Conservation (phyloP, 2,888 invertebrate genomes). For the Xestia c-nigrum region DNA sequence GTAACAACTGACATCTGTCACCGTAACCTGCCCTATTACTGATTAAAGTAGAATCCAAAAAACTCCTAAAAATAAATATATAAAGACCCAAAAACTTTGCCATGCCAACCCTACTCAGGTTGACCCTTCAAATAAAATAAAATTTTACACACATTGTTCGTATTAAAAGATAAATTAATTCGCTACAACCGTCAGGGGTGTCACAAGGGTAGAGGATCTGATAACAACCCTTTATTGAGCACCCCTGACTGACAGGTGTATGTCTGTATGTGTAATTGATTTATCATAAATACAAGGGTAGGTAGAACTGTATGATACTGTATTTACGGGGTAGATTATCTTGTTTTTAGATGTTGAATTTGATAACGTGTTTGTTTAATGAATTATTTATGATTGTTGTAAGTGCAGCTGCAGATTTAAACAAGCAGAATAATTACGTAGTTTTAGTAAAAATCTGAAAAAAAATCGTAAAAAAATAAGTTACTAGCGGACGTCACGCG, state of each 20-base stretch:
- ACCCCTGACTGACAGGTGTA: slow-evolving; percentile 56
- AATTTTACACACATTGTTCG: slow-evolving; percentile 54
- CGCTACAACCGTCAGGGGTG: slow-evolving; percentile 55
- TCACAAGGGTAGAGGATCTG: slow-evolving; percentile 53
- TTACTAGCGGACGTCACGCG: too few relatives aligned
- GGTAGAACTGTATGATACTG: slow-evolving; percentile 9
- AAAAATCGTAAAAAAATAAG: background rate
- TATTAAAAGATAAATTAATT: slow-evolving; percentile 69
- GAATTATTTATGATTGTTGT: background rate
- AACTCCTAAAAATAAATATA: background rate
- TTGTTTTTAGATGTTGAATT: slow-evolving; percentile 29
- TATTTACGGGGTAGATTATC: slow-evolving; percentile 20
- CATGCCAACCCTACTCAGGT: slow-evolving; percentile 46
- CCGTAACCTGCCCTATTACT: background rate
- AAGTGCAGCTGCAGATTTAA: slow-evolving; percentile 15
- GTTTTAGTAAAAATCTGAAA: background rate
- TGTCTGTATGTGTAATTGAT: slow-evolving; percentile 47
- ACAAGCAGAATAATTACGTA: background rate
- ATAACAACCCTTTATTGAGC: slow-evolving; percentile 56
- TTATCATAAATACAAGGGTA: slow-evolving; percentile 44
- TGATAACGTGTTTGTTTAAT: slow-evolving; percentile 28
- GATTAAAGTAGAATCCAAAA: background rate
- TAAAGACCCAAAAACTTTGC: background rate
- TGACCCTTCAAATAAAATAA: slow-evolving; percentile 64
- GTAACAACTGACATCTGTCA: background rate